Conservation (phyloP, 2,113 vertebrate genomes). For the Plestiodon gilberti region DNA sequence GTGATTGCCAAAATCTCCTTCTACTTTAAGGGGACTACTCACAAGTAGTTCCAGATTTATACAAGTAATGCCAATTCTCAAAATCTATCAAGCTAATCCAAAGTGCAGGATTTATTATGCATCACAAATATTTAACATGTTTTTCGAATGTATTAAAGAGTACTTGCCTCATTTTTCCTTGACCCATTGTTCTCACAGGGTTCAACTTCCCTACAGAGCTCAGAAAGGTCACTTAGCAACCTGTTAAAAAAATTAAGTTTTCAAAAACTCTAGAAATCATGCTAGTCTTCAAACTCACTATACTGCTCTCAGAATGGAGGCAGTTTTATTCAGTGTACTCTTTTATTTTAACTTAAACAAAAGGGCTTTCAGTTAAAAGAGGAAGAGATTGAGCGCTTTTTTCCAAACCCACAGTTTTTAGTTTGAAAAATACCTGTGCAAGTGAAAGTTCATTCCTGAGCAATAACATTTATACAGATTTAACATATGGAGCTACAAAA, state of each 20-base stretch:
- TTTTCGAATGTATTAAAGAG: slow-evolving; percentile 26
- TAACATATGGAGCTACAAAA: neutral
- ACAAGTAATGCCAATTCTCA: neutral
- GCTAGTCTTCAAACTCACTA: slow-evolving; percentile 26
- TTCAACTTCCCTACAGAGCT: slow-evolving; percentile 84
- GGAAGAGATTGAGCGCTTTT: neutral
- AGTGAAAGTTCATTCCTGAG: slow-evolving; percentile 6
- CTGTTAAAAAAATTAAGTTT: slow-evolving; percentile 76
- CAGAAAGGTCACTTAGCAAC: slow-evolving; percentile 87
- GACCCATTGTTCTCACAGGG: slow-evolving; percentile 89
- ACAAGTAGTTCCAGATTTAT: neutral
- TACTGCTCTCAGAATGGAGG: neutral
- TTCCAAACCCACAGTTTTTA: neutral
- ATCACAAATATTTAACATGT: slow-evolving; percentile 21
- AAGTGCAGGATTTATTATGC: neutral
- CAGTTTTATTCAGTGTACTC: slow-evolving; percentile 16
- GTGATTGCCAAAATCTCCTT: neutral
- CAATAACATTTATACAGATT: neutral
- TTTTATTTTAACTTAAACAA: slow-evolving; percentile 6
- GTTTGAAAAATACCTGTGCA: slow-evolving; percentile 4
- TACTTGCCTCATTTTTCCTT: slow-evolving; percentile 89
- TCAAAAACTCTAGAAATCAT: slow-evolving; percentile 53
- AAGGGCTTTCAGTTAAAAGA: neutral
- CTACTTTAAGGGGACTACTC: neutral
- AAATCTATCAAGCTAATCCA: neutral